phyloP scores from a whole-genome alignment of 2,113 vertebrate species.

The Heterotis niloticus region DNA sequence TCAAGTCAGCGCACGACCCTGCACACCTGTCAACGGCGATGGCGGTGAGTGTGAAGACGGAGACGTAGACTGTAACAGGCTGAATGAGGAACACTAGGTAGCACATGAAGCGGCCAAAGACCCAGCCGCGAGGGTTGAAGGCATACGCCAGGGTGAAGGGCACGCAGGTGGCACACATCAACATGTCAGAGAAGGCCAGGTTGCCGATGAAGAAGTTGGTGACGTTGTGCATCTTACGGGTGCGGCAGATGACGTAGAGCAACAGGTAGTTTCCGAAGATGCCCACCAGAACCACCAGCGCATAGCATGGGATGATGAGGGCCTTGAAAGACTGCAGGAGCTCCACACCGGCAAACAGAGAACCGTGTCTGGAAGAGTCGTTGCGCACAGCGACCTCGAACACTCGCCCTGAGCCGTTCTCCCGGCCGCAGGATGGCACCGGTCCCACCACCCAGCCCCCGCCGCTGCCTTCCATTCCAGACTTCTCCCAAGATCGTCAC shows the following conservation, averaged over 20 bases:
- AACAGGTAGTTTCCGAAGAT: slow-evolving; percentile 79
- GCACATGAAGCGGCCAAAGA: slow-evolving; percentile 80
- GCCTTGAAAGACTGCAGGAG: slow-evolving; percentile 79
- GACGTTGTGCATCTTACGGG: slow-evolving; percentile 83
- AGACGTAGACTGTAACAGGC: slow-evolving; percentile 81
- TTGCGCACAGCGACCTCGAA: slow-evolving; percentile 65
- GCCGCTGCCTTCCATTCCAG: slow-evolving; percentile 56
- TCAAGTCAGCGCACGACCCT: background rate
- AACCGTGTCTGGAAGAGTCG: slow-evolving; percentile 59
- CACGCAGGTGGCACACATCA: slow-evolving; percentile 81
- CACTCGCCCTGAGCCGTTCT: slow-evolving; percentile 46
- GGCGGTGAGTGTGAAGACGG: slow-evolving; percentile 80
- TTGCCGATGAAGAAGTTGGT: slow-evolving; percentile 87
- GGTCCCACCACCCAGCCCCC: slow-evolving; percentile 49
- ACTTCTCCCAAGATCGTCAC: background rate
- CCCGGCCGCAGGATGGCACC: slow-evolving; percentile 31
- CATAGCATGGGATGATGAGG: slow-evolving; percentile 81
- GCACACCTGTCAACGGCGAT: slow-evolving; percentile 82
- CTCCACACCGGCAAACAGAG: slow-evolving; percentile 73
- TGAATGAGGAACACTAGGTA: slow-evolving; percentile 83
- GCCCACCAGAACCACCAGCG: slow-evolving; percentile 72
- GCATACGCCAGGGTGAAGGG: slow-evolving; percentile 82
- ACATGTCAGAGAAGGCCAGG: slow-evolving; percentile 83
- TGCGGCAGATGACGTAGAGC: slow-evolving; percentile 78
- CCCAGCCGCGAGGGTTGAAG: slow-evolving; percentile 81